Percentiles rank a stretch among this genome's conserved stretches.
Conservation (phyloP, 2,888 invertebrate genomes). For the Tyria jacobaeae region DNA sequence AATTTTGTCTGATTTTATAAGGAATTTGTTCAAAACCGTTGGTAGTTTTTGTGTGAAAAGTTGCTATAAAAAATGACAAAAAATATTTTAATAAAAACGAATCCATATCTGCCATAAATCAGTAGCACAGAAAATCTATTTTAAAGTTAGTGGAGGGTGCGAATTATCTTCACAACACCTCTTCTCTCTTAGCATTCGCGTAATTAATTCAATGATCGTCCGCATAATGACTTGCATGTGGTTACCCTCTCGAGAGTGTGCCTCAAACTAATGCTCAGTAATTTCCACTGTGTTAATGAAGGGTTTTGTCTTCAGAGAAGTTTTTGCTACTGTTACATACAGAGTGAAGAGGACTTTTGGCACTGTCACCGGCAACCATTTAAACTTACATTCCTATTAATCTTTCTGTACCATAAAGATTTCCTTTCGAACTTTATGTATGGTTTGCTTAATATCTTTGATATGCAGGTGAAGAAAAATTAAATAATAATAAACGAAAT, state of each 20-base stretch:
- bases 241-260: conserved; percentile 67
- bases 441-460: conserved; percentile 76
- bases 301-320: conserved; percentile 70
- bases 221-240: conserved; percentile 84
- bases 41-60: conserved; percentile 47
- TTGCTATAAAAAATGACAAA: conserved; percentile 30
- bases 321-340: conserved; percentile 74
- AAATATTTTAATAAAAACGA: conserved; percentile 40
- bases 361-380: conserved; percentile 73
- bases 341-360: conserved; percentile 71
- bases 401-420: conserved; percentile 77
- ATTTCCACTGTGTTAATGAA: conserved; percentile 78
- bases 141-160: conserved; percentile 38
- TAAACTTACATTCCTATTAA: conserved; percentile 79
- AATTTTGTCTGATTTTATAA: conserved; percentile 40
- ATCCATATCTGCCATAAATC: conserved; percentile 47
- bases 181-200: conserved; percentile 67
- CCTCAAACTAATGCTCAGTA: conserved; percentile 77
- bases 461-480: conserved; percentile 50
- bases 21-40: conserved; percentile 39
- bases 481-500: no score
- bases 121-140: conserved; percentile 40
- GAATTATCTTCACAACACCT: conserved; percentile 61
- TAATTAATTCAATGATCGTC: conserved; percentile 85
- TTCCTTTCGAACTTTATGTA: conserved; percentile 80